Conservation (phyloP, 2,888 invertebrate species). For the Pemphredon lugubris region DNA sequence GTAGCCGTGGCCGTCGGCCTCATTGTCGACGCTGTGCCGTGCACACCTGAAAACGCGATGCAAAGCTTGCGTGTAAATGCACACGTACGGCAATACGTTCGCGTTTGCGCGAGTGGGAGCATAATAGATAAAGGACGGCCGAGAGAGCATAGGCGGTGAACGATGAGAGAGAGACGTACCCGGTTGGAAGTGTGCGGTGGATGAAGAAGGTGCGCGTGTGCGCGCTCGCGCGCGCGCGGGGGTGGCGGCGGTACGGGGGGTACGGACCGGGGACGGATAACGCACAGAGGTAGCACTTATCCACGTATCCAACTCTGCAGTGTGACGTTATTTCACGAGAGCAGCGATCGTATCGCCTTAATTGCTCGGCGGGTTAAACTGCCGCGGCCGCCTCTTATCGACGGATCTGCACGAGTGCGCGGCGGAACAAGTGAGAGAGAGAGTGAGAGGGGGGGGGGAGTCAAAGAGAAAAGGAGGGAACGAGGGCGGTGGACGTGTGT, state of each 20-base stretch:
- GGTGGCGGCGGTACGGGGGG: too few species aligned
- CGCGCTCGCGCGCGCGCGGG: too few species aligned
- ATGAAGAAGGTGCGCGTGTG: too few species aligned
- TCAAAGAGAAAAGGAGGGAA: conserved; percentile 9
- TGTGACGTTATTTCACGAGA: conserved; percentile 76
- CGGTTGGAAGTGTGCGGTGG: too few species aligned
- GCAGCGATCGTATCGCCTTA: conserved; percentile 77
- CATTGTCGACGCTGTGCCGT: conserved; percentile 40
- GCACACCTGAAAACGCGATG: conserved; percentile 62
- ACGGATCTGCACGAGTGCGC: conserved; percentile 71
- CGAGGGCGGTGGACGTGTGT: conserved; percentile 13
- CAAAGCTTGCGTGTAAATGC: conserved; percentile 67
- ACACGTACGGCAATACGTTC: conserved; percentile 42
- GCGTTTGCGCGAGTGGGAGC: conserved; percentile 9
- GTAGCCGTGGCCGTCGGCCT: conserved; percentile 1
- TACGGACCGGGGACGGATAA: conserved; percentile 1
- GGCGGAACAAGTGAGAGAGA: conserved; percentile 48
- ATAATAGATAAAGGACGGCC: conserved; percentile 37
- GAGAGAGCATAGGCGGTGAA: conserved; percentile 32
- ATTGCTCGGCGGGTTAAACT: conserved; percentile 79
- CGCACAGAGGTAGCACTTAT: conserved; percentile 57
- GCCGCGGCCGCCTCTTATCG: conserved; percentile 75
- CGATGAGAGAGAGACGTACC: conserved; percentile 20
- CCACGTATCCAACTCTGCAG: conserved; percentile 61
- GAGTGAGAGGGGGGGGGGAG: conserved; percentile 35